Base-by-base conservation (phyloP, 1,140 invertebrate species). In the Tetragonula clypearis region DNA sequence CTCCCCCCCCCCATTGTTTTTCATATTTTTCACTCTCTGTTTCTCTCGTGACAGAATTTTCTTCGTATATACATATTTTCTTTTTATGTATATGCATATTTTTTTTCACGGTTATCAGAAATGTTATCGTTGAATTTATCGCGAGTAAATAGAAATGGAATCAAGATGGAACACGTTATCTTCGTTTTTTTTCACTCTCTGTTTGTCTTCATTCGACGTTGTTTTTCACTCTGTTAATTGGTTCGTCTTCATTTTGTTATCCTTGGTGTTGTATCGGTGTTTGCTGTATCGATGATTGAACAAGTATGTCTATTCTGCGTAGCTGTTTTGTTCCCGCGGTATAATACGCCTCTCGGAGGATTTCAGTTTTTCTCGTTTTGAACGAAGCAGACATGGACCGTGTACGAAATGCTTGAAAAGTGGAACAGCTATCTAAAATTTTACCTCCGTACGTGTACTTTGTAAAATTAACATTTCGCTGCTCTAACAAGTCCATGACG, bases 201-300 rank as follows among this genome's bases (percentile, higher is more conserved):
- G 3, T 65, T 53, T 80, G 26, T 19, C n/a, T 74, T 30, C 30
- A 49, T 77, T 58, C 23, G n/a, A 26, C 71, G 66, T 82, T 17
- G 53, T 49, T 83, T 71, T 83, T 68, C 62, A 35, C 2, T 74
- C 66, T 77, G 69, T 73, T 55, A 21, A 62, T 55, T 80, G 69
- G 85, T 88, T 77, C 84, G 62, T 75, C 79, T 49, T 49, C 86
- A 58, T 72, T 81, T n/a, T 86, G 74, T 86, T 55, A n/a, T 62
- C 75, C 84, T 78, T 85, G 80, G 55, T 69, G 81, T 56, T 88
- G 87, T 83, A 83, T 78, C 82, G 83, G 55, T 91, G 79, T 85
- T 30, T 90, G 76, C 72, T 76, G 79, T 80, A 76, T 84, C 86
- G 79, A 82, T 90, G 86, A 66, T 85, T 84, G 79, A 83, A 89